Percentiles rank a stretch among this genome's conserved stretches.
These are phyloP conservation scores for Cantharis nigra DNA, from an alignment of 2,888 invertebrate genomes.

Conservation along the genomic window DNA sequence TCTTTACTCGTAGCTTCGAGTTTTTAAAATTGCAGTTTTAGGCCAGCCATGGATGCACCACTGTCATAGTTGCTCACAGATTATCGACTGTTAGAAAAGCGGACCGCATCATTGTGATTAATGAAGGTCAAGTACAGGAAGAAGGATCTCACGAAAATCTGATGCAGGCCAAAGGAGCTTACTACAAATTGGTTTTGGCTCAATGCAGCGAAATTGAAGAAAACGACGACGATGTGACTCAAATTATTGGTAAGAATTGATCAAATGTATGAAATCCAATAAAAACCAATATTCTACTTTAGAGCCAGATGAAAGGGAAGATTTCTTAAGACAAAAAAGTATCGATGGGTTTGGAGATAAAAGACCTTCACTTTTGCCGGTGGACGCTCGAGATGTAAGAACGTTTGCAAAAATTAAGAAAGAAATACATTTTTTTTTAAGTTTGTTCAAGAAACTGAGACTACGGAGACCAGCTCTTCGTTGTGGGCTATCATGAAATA, in stretches of 20 bases:
- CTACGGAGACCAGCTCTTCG: slow-evolving; percentile 2
- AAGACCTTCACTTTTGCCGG: neutral
- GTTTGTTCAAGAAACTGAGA: slow-evolving; percentile 3
- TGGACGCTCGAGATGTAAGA: neutral
- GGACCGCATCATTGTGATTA: slow-evolving; percentile 73
- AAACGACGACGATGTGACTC: neutral
- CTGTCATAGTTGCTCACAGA: slow-evolving; percentile 79
- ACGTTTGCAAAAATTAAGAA: no score
- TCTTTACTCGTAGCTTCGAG: neutral
- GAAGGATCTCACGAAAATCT: slow-evolving; percentile 72
- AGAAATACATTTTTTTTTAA: neutral
- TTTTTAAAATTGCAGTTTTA: slow-evolving; percentile 41
- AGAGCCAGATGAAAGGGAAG: neutral
- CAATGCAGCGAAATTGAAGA: slow-evolving; percentile 54
- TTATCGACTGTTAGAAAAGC: slow-evolving; percentile 75
- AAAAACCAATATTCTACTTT: neutral
- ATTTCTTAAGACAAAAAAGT: slow-evolving; percentile 4
- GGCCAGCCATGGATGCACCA: slow-evolving; percentile 76
- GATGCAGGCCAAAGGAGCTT: slow-evolving; percentile 68
- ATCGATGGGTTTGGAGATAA: slow-evolving; percentile 1
- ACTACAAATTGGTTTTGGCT: slow-evolving; percentile 71
- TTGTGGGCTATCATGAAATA: slow-evolving; percentile 59
- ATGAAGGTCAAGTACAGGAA: slow-evolving; percentile 70
- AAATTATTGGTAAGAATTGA: neutral
- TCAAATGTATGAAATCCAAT: no score